Evolutionary conservation across 2,113 vertebrate genomes (phyloP).

Genomic region (Pedetes capensis): DNA sequence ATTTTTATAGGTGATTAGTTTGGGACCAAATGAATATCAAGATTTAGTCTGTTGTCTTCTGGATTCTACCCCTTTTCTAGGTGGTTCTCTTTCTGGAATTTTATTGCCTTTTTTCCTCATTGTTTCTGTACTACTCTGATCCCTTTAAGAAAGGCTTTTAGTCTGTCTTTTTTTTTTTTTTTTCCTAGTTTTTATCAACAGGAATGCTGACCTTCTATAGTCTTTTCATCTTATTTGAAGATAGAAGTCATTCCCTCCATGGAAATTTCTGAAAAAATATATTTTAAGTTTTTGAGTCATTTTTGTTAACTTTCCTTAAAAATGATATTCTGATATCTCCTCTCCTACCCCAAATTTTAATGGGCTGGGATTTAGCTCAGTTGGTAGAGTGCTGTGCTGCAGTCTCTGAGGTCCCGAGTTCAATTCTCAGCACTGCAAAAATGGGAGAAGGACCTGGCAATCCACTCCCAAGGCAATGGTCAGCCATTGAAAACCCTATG

Average conservation of each 20-base stretch:
- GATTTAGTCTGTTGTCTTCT: neutral
- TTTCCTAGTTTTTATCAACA: neutral
- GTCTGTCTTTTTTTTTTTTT: neutral
- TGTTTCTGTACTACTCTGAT: neutral
- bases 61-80: neutral
- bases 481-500: no score
- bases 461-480: no score
- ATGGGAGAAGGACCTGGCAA: no score
- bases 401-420: no score
- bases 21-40: neutral
- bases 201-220: neutral
- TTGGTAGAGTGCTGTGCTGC: no score
- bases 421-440: no score
- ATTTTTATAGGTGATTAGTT: constrained; percentile 36
- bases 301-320: neutral
- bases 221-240: neutral
- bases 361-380: no score
- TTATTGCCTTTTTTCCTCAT: neutral
- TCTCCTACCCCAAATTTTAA: no score
- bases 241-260: neutral
- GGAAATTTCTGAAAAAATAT: neutral
- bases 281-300: neutral
- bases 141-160: neutral
- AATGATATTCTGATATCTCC: neutral
- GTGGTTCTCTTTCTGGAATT: neutral